phyloP scores from a whole-genome alignment of 2,888 invertebrate genomes.

The Cataglyphis livida region DNA sequence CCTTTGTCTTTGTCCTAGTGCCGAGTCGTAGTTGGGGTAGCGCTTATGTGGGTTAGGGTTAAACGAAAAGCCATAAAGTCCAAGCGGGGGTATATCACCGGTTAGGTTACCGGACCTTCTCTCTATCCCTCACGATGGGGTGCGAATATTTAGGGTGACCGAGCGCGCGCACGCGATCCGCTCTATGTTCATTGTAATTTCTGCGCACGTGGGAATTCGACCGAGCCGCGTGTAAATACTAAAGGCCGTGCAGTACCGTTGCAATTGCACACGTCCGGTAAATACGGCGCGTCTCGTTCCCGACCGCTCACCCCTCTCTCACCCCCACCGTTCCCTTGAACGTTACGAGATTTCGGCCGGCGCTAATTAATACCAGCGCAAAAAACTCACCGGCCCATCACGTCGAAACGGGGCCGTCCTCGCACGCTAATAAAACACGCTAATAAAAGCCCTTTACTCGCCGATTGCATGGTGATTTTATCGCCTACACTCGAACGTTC shows the following conservation, averaged over 20 bases:
- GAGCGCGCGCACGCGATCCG: constrained; percentile 51
- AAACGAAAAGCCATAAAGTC: constrained; percentile 68
- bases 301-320: background rate
- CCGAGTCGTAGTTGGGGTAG: constrained; percentile 39
- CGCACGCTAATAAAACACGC: constrained; percentile 30
- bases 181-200: constrained; percentile 73
- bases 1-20: constrained; percentile 23
- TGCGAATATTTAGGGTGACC: constrained; percentile 71
- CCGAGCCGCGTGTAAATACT: constrained; percentile 63
- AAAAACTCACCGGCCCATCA: constrained; percentile 28
- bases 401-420: background rate
- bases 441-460: constrained; percentile 37
- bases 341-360: constrained; percentile 45
- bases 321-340: background rate
- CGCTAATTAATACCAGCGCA: constrained; percentile 39
- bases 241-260: constrained; percentile 41
- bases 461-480: constrained; percentile 25
- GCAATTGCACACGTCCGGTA: constrained; percentile 64
- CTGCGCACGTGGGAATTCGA: constrained; percentile 59
- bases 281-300: constrained; percentile 46
- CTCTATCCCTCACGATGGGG: constrained; percentile 49
- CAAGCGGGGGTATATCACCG: constrained; percentile 42
- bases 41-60: constrained; percentile 62
- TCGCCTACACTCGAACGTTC: constrained; percentile 27
- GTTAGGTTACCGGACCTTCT: background rate